Percentiles rank a stretch among this genome's conserved stretches.
Evolutionary conservation across 2,797 vertebrate genomes (phyloP).

Genomic region (Sebastes diploproa): DNA sequence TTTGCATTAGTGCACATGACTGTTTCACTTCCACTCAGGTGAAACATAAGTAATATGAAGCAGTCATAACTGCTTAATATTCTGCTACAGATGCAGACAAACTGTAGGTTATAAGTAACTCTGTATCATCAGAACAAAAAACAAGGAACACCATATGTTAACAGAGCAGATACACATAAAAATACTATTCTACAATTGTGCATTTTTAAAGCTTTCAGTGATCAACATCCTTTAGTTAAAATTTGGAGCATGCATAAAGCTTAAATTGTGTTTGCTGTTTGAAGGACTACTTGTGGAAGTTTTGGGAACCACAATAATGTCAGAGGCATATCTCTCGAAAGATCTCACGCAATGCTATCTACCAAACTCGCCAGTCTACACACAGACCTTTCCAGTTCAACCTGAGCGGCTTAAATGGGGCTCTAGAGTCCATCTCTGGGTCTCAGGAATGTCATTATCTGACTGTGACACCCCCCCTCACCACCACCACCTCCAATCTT

Average conservation of each 20-base stretch:
- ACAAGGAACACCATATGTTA: not conserved
- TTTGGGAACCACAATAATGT: not conserved
- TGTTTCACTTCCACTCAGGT: not conserved
- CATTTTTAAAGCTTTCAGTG: not conserved
- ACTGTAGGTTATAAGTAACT: not conserved
- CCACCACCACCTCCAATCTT: slow-evolving; percentile 40
- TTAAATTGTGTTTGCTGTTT: not conserved
- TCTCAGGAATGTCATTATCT: slow-evolving; percentile 88
- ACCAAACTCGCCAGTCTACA: slow-evolving; percentile 5
- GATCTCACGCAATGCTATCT: slow-evolving; percentile 14
- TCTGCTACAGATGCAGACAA: not conserved
- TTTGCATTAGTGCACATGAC: not conserved
- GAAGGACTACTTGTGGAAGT: slow-evolving; percentile 14
- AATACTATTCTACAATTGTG: not conserved
- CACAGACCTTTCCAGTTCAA: slow-evolving; percentile 60
- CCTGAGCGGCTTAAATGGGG: slow-evolving; percentile 75
- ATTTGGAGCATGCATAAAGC: not conserved
- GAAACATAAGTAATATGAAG: not conserved
- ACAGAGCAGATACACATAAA: not conserved
- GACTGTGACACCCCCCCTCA: slow-evolving; percentile 52
- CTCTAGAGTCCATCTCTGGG: slow-evolving; percentile 82
- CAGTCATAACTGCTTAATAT: not conserved
- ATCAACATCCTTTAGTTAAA: not conserved
- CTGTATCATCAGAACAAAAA: not conserved
- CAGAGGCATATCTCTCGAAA: not conserved